phyloP scores from a whole-genome alignment of 92 coral and sea anemone genomes.

The Epizoanthus stellaris region DNA sequence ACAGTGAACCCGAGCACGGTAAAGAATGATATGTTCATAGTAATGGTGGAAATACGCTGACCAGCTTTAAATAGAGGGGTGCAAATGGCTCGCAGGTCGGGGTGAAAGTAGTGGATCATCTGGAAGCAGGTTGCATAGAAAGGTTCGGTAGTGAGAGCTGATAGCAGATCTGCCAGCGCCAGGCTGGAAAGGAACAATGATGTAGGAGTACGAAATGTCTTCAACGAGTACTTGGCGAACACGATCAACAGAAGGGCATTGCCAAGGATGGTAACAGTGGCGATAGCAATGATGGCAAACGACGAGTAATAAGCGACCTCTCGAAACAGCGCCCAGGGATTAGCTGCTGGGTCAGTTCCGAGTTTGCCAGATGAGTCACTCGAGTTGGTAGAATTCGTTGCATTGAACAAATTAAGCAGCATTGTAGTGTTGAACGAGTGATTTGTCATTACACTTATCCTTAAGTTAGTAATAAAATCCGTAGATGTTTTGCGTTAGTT shows the following conservation, averaged over 20 bases:
- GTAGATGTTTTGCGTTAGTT: no score
- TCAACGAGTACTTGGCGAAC: conserved; percentile 34
- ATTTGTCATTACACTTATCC: no score
- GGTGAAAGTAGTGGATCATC: conserved; percentile 13
- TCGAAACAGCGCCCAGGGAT: background rate
- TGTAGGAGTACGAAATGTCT: conserved; percentile 31
- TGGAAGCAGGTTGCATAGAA: conserved; percentile 24
- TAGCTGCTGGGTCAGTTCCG: no score
- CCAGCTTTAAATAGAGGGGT: background rate
- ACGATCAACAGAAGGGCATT: conserved; percentile 33
- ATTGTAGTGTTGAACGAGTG: no score
- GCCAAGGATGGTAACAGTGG: conserved; percentile 19
- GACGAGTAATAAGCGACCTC: conserved; percentile 41
- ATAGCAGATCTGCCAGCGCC: background rate
- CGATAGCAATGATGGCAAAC: conserved; percentile 27
- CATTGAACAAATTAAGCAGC: no score
- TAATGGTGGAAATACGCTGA: background rate
- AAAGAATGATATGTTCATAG: conserved; percentile 43
- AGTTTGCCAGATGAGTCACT: no score
- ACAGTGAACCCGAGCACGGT: conserved; percentile 42
- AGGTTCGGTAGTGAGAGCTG: conserved; percentile 19
- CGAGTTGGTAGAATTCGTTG: no score
- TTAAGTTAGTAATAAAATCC: no score
- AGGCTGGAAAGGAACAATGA: conserved; percentile 35
- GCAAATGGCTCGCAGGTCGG: background rate